Percentiles rank a stretch among this genome's conserved stretches.
Conservation (phyloP, 2,113 vertebrate species). For the Progne subis region DNA sequence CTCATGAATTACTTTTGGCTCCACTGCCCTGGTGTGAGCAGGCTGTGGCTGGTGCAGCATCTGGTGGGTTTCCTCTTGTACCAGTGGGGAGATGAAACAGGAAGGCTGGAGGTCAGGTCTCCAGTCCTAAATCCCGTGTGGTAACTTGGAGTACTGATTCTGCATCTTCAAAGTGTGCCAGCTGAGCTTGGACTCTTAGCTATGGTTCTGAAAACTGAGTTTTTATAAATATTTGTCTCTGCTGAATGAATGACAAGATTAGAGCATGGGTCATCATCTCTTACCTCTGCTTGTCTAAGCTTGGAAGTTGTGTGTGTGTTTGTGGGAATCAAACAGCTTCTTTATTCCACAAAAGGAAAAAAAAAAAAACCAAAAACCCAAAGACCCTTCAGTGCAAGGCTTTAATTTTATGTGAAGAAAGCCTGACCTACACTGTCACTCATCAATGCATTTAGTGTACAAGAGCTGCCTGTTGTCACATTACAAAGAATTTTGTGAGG, state of each 20-base stretch:
- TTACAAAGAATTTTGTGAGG: background rate
- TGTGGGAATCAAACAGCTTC: background rate
- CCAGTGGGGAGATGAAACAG: background rate
- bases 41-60: accelerated
- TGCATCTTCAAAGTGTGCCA: accelerated
- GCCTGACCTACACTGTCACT: background rate
- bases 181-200: background rate
- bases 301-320: background rate
- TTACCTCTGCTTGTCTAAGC: background rate
- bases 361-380: background rate
- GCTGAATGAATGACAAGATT: background rate
- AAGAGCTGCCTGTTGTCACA: background rate
- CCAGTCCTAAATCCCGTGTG: background rate
- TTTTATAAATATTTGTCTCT: background rate
- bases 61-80: background rate
- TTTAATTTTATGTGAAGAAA: background rate
- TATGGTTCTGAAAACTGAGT: background rate
- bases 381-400: background rate
- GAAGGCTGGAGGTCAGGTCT: background rate
- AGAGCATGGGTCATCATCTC: background rate
- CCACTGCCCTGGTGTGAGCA: background rate
- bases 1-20: background rate
- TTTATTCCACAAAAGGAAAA: background rate
- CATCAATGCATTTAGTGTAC: background rate
- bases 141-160: background rate